Evolutionary conservation across 2,113 vertebrate genomes (phyloP), one percentile per base, ranked within the genome.

Genomic region (Beaufortia kweichowensis): DNA sequence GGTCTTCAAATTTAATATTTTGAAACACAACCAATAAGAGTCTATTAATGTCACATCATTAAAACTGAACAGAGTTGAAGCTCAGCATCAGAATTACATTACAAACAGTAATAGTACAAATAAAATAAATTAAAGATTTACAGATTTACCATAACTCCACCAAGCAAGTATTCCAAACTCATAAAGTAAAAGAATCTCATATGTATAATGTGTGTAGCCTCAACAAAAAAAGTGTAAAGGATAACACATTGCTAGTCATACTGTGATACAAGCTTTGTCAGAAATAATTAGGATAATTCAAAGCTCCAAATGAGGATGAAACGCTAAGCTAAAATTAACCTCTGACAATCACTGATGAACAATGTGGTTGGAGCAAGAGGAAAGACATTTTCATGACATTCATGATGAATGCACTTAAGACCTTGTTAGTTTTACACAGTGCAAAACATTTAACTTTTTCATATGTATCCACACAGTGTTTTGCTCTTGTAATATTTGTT

Each of bases 261-360:
- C n/a, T n/a, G n/a, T n/a, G n/a, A n/a, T 5, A 55, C n/a, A 35
- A 55, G 19, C 66, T 67, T 67, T 26, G 17, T 50, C 24, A 33
- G 19, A 29, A 69, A 55, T 69, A 53, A 50, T 55, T 69, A 15
- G 33, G 14, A 53, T 55, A 14, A 69, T 69, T 69, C 48, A 35
- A 69, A 55, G 28, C 12, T 69, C 28, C 29, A 69, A 69, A 69
- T 55, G 48, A 23, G 28, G 46, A 69, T 33, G 31, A 69, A 23
- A 66, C 19, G 28, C 9, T n/a, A 48, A 48, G 43, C 64, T 19
- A 50, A 29, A 69, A 53, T 33, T 1, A 14, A 23, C 46, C 3
- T 33, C n/a, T 15, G 10, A 69, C 11, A 33, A 55, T 55, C 28
- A 23, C 55, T 53, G 11, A 23, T 55, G 19, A 21, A 31, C 6